Conservation (phyloP, 2,888 invertebrate species). For the Xestoiulus laeticollis region DNA sequence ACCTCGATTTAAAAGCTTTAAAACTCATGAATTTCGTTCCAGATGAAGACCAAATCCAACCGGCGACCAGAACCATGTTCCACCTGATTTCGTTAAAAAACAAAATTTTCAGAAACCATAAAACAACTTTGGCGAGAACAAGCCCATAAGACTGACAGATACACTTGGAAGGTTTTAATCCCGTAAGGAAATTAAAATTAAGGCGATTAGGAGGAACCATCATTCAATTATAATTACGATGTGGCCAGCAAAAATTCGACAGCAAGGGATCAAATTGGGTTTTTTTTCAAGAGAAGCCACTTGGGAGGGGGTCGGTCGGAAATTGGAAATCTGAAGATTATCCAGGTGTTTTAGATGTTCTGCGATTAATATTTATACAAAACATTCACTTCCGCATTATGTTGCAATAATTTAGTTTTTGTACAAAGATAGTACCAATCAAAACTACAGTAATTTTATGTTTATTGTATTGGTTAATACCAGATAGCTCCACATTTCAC, state of each 20-base stretch:
- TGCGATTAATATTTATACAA: too few relatives aligned
- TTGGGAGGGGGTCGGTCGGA: too few relatives aligned
- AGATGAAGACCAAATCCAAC: neutral
- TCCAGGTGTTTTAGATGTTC: too few relatives aligned
- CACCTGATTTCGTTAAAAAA: conserved; percentile 5
- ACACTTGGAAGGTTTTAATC: conserved; percentile 5
- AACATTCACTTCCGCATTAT: too few relatives aligned
- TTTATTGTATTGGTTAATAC: too few relatives aligned
- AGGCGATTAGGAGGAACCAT: neutral
- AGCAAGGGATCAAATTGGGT: too few relatives aligned
- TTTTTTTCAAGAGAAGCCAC: too few relatives aligned
- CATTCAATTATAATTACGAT: neutral
- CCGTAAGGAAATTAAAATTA: conserved; percentile 21
- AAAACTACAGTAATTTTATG: too few relatives aligned
- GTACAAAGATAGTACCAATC: too few relatives aligned
- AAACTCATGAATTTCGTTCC: conserved; percentile 20
- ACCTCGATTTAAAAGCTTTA: conserved; percentile 1
- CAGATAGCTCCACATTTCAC: neutral
- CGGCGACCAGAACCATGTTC: neutral
- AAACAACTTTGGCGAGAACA: neutral
- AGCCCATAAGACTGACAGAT: neutral
- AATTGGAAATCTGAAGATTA: too few relatives aligned
- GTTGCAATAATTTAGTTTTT: too few relatives aligned
- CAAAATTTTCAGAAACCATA: neutral
- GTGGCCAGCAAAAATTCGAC: neutral